phyloP scores from a whole-genome alignment of 2,888 invertebrate genomes.

The Microctonus aethiopoides region DNA sequence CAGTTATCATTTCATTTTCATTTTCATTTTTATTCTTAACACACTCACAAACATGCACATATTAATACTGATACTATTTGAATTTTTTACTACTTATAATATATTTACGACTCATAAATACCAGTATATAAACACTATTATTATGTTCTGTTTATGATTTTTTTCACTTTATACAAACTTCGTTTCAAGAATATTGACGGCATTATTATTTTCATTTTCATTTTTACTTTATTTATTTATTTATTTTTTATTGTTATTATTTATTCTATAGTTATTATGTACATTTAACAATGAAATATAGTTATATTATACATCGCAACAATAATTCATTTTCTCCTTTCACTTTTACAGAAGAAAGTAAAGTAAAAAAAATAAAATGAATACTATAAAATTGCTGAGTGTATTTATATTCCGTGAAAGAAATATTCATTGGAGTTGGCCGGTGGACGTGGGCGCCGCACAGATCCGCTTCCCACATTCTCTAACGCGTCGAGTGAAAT shows the following conservation, averaged over 20 bases:
- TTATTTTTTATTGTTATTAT: neutral
- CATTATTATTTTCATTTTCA: slow-evolving; percentile 4
- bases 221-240: no score
- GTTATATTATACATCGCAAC: neutral
- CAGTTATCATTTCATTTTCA: neutral
- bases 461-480: slow-evolving; percentile 2
- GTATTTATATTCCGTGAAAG: slow-evolving; percentile 36
- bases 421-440: slow-evolving; percentile 17
- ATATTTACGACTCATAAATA: slow-evolving; percentile 21
- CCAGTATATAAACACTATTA: neutral
- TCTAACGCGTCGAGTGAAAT: slow-evolving; percentile 19
- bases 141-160: neutral
- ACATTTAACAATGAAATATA: neutral
- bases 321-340: neutral
- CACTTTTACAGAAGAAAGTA: neutral
- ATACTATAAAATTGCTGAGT: slow-evolving; percentile 35
- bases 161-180: neutral
- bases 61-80: neutral
- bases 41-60: neutral
- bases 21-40: neutral
- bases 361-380: neutral
- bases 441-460: neutral
- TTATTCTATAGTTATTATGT: neutral
- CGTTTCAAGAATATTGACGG: slow-evolving; percentile 10
- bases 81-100: neutral